Base-by-base conservation (phyloP, 1,140 invertebrate genomes). In the Temnothorax curvispinosus region DNA sequence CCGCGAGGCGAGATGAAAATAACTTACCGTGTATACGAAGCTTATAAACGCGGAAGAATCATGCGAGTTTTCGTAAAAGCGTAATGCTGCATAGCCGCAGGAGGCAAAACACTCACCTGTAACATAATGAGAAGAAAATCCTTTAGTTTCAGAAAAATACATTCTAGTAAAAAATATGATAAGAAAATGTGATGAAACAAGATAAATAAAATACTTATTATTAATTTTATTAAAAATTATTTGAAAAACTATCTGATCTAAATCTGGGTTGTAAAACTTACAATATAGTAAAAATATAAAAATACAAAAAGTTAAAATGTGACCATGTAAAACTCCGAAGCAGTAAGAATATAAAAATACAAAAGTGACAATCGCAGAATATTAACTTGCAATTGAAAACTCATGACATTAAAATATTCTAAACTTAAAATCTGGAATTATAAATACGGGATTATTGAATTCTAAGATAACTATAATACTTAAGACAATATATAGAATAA, bases 1-100 rank as follows among this genome's bases (percentile, higher is more conserved):
- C 69, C 54, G 41, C 13, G n/a, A 21, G 35, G 21, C 47, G 15
- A 47, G 67, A 62, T 62, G 32, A 75, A 84, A 75, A 84, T 84
- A 84, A 84, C 80, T 75, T 50, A 75, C 80, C 80, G 32, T 75
- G 47, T 58, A 82, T 74, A 75, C 5, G 69, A 75, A 84, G 54
- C 44, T 84, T 84, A 84, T 60, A 60, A 62, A 84, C 44, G 35
- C n/a, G 69, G 41, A 54, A 84, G 69, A 75, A 38, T 62, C 69
- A 62, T 60, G 80, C 54, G 54, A 75, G 27, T 84, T 84, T 74
- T 47, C 69, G 74, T 75, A 74, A 84, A 84, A 84, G 27, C 27
- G 27, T 38, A 32, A 75, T 50, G 32, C 69, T 54, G 69, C 69
- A 60, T 82, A 84, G 41, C 69, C 80, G 80, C 69, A 50, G 69